phyloP scores from a whole-genome alignment of 2,888 invertebrate species.

The Andricus quercusramuli region DNA sequence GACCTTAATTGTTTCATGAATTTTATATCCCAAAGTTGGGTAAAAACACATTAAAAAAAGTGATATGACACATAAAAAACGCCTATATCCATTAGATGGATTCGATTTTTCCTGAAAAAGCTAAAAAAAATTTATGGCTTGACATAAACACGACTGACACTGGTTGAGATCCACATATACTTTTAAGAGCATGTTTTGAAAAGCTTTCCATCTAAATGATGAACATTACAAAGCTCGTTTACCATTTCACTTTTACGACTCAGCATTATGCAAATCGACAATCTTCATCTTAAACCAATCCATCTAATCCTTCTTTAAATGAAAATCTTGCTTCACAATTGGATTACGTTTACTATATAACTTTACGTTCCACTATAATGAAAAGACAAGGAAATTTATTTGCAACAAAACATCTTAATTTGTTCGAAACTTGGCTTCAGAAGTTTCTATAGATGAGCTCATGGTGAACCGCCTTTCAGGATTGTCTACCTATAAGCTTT shows the following conservation, averaged over 20 bases:
- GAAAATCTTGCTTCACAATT: slow-evolving; percentile 5
- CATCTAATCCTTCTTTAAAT: not conserved
- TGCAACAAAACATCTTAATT: slow-evolving; percentile 23
- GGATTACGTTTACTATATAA: slow-evolving; percentile 16
- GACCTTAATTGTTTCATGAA: no score
- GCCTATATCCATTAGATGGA: not conserved
- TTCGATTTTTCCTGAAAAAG: not conserved
- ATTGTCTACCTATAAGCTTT: slow-evolving; percentile 7
- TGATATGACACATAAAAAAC: not conserved
- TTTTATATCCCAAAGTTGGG: no score
- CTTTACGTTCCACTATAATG: not conserved
- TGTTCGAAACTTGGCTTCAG: not conserved
- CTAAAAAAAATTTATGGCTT: not conserved
- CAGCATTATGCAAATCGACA: not conserved
- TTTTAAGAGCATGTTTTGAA: slow-evolving; percentile 1
- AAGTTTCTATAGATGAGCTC: slow-evolving; percentile 10
- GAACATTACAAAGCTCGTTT: not conserved
- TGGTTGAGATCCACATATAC: not conserved
- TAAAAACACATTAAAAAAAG: not conserved
- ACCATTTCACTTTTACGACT: not conserved
- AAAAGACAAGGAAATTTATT: not conserved
- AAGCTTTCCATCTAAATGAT: slow-evolving; percentile 12
- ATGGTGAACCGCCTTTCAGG: not conserved
- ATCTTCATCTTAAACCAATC: not conserved
- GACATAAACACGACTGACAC: not conserved